Percentiles rank a stretch among this genome's conserved stretches.
These are phyloP conservation scores for Nibea albiflora DNA, from an alignment of 2,113 vertebrate genomes.

Conservation along the genomic window DNA sequence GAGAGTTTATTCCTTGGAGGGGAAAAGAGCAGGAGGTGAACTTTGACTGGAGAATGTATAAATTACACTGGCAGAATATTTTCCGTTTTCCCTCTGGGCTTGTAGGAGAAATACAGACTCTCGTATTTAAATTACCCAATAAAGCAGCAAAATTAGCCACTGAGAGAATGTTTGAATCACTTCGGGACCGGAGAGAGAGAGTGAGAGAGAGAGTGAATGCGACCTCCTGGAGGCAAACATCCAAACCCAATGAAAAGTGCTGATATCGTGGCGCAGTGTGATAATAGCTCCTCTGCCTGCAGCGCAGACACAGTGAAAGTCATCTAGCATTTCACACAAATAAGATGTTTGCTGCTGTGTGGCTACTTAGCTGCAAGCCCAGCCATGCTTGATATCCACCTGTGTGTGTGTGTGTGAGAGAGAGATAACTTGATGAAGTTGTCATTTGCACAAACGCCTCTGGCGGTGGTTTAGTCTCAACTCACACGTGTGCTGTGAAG, in stretches of 20 bases:
- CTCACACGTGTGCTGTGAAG: slow-evolving; percentile 22
- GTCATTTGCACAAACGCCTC: slow-evolving; percentile 26
- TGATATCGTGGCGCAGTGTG: slow-evolving; percentile 31
- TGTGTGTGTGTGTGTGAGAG: slow-evolving; percentile 57
- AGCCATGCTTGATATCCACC: slow-evolving; percentile 59
- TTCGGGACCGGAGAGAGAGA: slow-evolving; percentile 18
- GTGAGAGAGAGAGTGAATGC: slow-evolving; percentile 27
- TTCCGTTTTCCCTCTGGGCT: slow-evolving; percentile 2
- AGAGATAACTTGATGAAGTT: slow-evolving; percentile 26
- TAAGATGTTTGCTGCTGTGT: slow-evolving; percentile 63
- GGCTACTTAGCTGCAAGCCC: slow-evolving; percentile 62
- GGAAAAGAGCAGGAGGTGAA: slow-evolving; percentile 6
- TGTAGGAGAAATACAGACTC: slow-evolving; percentile 37
- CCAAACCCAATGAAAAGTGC: slow-evolving; percentile 33
- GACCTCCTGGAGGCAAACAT: slow-evolving; percentile 5
- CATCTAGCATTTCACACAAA: slow-evolving; percentile 58
- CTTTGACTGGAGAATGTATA: slow-evolving; percentile 20
- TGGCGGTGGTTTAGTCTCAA: slow-evolving; percentile 11
- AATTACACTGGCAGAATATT: slow-evolving; percentile 24
- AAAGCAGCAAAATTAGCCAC: slow-evolving; percentile 11
- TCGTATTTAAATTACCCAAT: slow-evolving; percentile 31
- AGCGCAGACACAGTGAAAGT: slow-evolving; percentile 49
- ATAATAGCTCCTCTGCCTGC: slow-evolving; percentile 28
- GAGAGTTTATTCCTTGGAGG: neutral
- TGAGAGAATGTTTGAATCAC: neutral